Base-by-base conservation (phyloP, 2,797 vertebrate species). In the Saxicola maurus region DNA sequence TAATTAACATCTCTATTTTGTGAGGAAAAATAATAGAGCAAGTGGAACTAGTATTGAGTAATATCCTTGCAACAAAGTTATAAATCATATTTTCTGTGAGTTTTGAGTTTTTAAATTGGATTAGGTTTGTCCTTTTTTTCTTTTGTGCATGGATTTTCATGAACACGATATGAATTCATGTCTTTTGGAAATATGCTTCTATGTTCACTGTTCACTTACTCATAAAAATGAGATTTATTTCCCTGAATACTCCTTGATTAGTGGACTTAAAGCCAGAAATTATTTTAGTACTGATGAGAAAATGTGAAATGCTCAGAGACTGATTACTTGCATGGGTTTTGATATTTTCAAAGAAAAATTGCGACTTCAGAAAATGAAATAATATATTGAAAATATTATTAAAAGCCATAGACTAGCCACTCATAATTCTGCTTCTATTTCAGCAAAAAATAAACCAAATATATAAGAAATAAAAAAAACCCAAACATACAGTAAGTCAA, bases 21-120 rank as follows among this genome's bases (percentile, higher is more conserved):
- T 16, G 28, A 92, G 79, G 38, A 79, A 93, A 93, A 90, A 71
- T 35, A 67, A 83, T 86, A 55, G 20, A 91, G 60, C 30, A 62
- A 91, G 45, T 55, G 59, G 68, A 82, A 84, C 24, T 59, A 51
- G 33, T 87, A 91, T 55, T 74, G 77, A 77, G 30, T 59, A 82
- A 84, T 62, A 42, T 48, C 28, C 46, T 71, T 74, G 43, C 21
- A 71, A 49, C 3, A 57, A 35, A 79, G 11, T 65, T 33, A 37
- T 24, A 62, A 69, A 45, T 68, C 11, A 1, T 24, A 14, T 89
- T 67, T 79, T 43, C 30, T 72, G 1, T 40, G 23, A 80, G 7
- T 37, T 84, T 62, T 55, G 18, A 56, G 23, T 7, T 86, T 84
- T 71, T 45, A 25, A 56, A 82, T 31, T 53, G 10, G 35, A 16